Percentiles rank a stretch among this genome's conserved stretches.
phyloP scores from a whole-genome alignment of 2,113 vertebrate genomes.

The Vulpes ferrilata region DNA sequence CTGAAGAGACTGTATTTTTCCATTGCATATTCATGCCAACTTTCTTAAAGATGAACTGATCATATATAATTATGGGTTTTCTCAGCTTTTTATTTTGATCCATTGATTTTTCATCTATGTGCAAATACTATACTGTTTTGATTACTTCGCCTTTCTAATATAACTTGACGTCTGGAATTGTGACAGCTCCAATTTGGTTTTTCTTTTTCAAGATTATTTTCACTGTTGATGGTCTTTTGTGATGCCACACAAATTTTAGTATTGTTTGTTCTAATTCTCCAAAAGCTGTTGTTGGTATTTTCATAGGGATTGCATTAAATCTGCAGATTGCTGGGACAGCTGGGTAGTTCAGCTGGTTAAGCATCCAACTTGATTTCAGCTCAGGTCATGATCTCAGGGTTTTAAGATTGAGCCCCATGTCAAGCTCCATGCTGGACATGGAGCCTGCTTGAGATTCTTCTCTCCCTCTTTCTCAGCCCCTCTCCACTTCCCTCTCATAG shows the following conservation, averaged over 20 bases:
- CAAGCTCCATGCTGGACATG: neutral
- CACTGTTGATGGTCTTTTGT: neutral
- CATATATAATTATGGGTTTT: neutral
- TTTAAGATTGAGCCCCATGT: neutral
- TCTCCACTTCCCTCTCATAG: too few species aligned
- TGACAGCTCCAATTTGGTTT: neutral
- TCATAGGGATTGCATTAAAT: neutral
- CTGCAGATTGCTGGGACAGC: neutral
- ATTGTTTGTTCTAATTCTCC: neutral
- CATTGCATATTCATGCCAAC: neutral
- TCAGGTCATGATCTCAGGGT: neutral
- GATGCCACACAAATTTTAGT: neutral
- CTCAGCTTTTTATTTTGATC: neutral
- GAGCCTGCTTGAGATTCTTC: neutral
- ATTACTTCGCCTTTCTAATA: neutral
- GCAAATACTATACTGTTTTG: neutral
- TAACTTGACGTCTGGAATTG: neutral
- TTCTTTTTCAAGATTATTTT: neutral
- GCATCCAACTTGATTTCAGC: neutral
- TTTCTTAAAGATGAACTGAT: neutral
- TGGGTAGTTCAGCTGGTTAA: neutral
- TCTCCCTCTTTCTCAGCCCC: neutral
- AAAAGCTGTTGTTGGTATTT: neutral
- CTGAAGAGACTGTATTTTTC: neutral
- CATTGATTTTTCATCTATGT: neutral